Conservation (phyloP, 2,113 vertebrate species). For the Hymenochirus boettgeri region DNA sequence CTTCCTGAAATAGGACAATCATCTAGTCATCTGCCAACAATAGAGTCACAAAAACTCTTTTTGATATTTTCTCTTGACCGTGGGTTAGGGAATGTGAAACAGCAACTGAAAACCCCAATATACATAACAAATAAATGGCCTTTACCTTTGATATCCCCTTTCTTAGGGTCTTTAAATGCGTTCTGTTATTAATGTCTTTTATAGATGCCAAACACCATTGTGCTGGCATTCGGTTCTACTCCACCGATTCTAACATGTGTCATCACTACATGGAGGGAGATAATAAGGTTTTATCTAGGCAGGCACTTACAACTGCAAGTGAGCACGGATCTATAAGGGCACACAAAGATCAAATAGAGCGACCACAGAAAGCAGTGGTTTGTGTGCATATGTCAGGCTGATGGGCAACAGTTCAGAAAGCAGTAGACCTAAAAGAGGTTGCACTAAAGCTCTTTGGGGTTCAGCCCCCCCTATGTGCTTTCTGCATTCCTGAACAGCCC, state of each 20-base stretch:
- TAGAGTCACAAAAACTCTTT: background rate
- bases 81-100: conserved; percentile 11
- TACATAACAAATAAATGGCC: conserved; percentile 17
- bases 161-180: conserved; percentile 26
- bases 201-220: conserved; percentile 26
- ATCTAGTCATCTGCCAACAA: conserved; percentile 1
- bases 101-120: conserved; percentile 16
- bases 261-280: conserved; percentile 6
- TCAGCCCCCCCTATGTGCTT: conserved; percentile 49
- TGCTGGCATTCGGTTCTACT: conserved; percentile 35
- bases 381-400: conserved; percentile 40
- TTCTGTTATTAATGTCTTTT: conserved; percentile 19
- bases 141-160: conserved; percentile 1
- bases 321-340: conserved; percentile 42
- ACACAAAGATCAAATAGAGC: conserved; percentile 56
- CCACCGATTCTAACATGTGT: conserved; percentile 35
- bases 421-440: conserved; percentile 42
- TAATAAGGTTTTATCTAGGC: conserved; percentile 46
- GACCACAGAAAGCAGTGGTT: conserved; percentile 44
- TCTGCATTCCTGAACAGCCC: conserved; percentile 55
- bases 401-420: conserved; percentile 46
- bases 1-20: background rate
- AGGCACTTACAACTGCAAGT: conserved; percentile 29
- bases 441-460: conserved; percentile 47
- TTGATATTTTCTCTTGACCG: conserved; percentile 3